phyloP scores from a whole-genome alignment of 2,113 vertebrate genomes.

The Prionailurus viverrinus region DNA sequence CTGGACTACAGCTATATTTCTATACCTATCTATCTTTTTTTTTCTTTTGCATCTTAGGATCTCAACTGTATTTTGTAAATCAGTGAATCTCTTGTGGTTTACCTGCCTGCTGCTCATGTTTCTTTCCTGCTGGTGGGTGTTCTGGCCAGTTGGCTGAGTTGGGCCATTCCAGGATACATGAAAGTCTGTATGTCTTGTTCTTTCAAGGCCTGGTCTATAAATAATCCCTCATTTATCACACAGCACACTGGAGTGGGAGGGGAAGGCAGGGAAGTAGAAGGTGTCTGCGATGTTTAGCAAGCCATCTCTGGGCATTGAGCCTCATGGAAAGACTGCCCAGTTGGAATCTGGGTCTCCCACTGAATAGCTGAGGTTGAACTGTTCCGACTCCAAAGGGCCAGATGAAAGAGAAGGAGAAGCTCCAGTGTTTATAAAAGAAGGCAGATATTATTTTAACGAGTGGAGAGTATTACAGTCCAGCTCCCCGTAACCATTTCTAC shows the following conservation, averaged over 20 bases:
- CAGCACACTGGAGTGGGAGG: no score
- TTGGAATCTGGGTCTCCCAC: background rate
- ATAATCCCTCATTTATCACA: background rate
- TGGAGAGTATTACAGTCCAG: background rate
- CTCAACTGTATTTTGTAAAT: background rate
- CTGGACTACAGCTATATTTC: background rate
- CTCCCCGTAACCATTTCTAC: background rate
- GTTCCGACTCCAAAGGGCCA: background rate
- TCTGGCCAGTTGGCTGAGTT: no score
- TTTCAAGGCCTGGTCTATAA: background rate
- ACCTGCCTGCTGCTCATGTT: background rate
- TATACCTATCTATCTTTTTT: background rate
- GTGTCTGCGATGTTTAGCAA: background rate
- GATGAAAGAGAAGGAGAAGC: background rate
- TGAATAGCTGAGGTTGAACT: background rate
- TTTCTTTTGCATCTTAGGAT: background rate
- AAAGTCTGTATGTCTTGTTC: background rate
- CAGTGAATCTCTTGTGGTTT: background rate
- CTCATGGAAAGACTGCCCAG: background rate
- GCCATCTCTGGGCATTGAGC: background rate
- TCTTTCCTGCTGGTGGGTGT: accelerated
- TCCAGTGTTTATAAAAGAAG: background rate
- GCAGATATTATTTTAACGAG: background rate
- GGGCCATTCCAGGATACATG: background rate
- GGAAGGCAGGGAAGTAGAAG: background rate